Percentiles rank a stretch among this genome's conserved stretches.
Evolutionary conservation across 2,888 invertebrate species (phyloP).

Genomic region (Tyria jacobaeae): DNA sequence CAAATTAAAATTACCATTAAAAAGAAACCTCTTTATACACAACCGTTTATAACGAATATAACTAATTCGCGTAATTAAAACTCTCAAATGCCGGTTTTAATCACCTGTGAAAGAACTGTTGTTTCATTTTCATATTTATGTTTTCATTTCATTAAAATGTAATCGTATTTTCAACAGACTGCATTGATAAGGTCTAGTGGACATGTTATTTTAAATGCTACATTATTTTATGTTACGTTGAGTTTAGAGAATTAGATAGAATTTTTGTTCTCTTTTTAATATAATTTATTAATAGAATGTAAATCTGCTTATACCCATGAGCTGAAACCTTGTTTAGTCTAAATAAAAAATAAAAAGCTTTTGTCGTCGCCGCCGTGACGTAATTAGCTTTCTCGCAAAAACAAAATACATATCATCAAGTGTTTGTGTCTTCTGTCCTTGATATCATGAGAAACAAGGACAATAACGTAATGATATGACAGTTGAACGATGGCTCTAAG

Average conservation of each 20-base stretch:
- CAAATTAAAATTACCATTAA: background rate
- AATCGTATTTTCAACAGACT: background rate
- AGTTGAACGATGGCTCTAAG: constrained; percentile 63
- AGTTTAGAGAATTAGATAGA: no score
- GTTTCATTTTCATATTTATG: constrained; percentile 2
- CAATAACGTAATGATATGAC: constrained; percentile 46
- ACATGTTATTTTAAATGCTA: background rate
- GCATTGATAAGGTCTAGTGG: background rate
- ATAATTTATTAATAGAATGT: no score
- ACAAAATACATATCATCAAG: constrained; percentile 33
- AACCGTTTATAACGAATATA: background rate
- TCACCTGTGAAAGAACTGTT: background rate
- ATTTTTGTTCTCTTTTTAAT: no score
- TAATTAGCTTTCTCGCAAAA: constrained; percentile 34
- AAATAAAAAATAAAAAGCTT: background rate
- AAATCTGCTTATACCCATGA: background rate
- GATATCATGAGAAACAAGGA: constrained; percentile 32
- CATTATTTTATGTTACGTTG: no score
- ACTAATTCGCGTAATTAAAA: background rate
- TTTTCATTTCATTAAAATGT: background rate
- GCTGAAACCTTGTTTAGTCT: no score
- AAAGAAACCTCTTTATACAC: no score
- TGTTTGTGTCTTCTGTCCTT: constrained; percentile 36
- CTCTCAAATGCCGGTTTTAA: background rate
- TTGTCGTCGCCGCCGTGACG: constrained; percentile 6